phyloP scores from a whole-genome alignment of 1,140 invertebrate species.

The Phthorimaea operculella region DNA sequence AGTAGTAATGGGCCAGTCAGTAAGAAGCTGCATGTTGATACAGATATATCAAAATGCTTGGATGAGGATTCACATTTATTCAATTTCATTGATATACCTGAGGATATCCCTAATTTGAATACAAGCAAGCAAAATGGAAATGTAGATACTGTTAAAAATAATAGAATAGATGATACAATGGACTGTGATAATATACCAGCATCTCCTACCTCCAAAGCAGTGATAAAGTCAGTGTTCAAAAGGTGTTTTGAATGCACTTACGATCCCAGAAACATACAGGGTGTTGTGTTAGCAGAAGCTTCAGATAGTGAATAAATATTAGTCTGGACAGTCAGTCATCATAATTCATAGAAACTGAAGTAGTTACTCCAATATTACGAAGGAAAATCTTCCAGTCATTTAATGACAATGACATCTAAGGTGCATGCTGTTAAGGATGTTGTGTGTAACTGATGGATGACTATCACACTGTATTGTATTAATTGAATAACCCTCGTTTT shows the following conservation, averaged over 20 bases:
- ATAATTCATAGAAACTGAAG: too few relatives aligned
- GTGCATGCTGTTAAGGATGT: too few relatives aligned
- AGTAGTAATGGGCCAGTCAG: slow-evolving; percentile 22
- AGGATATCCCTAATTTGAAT: slow-evolving; percentile 21
- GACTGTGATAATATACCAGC: slow-evolving; percentile 56
- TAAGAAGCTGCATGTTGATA: slow-evolving; percentile 54
- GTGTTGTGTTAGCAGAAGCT: slow-evolving; percentile 69
- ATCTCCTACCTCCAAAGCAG: slow-evolving; percentile 63
- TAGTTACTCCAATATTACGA: too few relatives aligned
- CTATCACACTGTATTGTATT: too few relatives aligned
- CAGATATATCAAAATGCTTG: slow-evolving; percentile 43
- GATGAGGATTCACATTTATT: slow-evolving; percentile 63
- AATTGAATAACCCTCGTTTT: too few relatives aligned
- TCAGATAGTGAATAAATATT: slow-evolving; percentile 68
- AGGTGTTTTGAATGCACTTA: slow-evolving; percentile 77
- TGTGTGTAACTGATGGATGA: too few relatives aligned
- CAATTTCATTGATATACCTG: slow-evolving; percentile 58
- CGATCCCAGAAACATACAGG: slow-evolving; percentile 66
- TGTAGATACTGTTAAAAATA: slow-evolving; percentile 2
- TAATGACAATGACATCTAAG: too few relatives aligned
- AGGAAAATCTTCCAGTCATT: too few relatives aligned
- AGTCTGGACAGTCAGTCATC: too few relatives aligned
- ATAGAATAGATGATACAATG: slow-evolving; percentile 17
- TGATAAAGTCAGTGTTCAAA: slow-evolving; percentile 68
- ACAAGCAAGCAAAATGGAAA: slow-evolving; percentile 14